A percentile compares a stretch with the other conserved stretches of the same genome.
Evolutionary conservation across 1,140 invertebrate genomes (phyloP).

Genomic region (Eufriesea mexicana): DNA sequence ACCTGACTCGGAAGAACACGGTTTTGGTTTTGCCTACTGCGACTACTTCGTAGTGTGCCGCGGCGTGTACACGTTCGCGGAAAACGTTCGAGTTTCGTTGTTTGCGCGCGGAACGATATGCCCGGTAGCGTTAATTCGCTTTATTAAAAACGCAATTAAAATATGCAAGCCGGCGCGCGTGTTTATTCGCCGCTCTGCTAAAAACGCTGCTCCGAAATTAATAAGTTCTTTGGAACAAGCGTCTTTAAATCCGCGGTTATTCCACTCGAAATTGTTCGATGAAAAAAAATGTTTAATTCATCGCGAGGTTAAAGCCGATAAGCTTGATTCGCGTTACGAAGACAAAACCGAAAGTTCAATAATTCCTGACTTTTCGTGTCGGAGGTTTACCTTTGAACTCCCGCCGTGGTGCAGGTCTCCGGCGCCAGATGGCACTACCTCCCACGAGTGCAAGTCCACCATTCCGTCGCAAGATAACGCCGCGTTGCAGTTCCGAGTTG

Average conservation of each 20-base stretch:
- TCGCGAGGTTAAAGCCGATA: background rate
- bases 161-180: background rate
- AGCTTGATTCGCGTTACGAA: background rate
- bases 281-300: no score
- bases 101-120: background rate
- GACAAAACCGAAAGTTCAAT: background rate
- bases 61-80: no score
- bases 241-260: background rate
- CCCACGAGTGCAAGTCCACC: background rate
- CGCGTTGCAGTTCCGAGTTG: background rate
- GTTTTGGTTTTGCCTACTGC: background rate
- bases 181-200: background rate
- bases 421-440: background rate
- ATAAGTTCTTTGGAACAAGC: background rate
- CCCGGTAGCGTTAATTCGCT: background rate
- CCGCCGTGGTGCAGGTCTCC: background rate
- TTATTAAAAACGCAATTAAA: background rate
- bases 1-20: no score
- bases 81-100: background rate
- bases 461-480: background rate
- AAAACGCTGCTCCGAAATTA: no score
- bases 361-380: background rate
- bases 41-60: no score
- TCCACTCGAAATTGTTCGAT: background rate
- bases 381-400: constrained; percentile 13